Evolutionary conservation across 2,113 vertebrate species (phyloP).

Genomic region (Mungos mungo): DNA sequence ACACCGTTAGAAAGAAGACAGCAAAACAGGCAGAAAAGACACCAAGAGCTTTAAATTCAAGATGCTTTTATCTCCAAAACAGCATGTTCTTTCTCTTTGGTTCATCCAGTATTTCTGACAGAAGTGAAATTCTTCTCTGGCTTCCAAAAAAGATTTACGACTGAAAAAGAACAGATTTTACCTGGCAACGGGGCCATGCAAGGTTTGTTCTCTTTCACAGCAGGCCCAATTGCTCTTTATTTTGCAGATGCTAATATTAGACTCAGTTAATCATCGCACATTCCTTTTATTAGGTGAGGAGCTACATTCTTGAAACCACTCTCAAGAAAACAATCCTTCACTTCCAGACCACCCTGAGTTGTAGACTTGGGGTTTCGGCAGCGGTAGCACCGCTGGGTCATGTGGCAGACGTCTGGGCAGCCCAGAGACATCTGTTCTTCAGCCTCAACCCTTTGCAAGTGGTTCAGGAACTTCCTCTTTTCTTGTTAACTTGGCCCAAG

Average conservation of each 20-base stretch:
- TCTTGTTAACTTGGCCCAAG: constrained; percentile 53
- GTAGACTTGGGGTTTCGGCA: constrained; percentile 72
- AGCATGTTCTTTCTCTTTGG: constrained; percentile 65
- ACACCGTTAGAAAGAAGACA: constrained; percentile 14
- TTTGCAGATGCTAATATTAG: constrained; percentile 78
- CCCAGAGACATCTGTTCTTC: constrained; percentile 67
- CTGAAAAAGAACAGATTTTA: constrained; percentile 69
- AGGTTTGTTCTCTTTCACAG: constrained; percentile 53
- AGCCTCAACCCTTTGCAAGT: constrained; percentile 76
- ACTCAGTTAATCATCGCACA: constrained; percentile 65
- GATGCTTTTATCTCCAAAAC: constrained; percentile 59
- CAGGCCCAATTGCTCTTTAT: constrained; percentile 57
- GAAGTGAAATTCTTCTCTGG: constrained; percentile 69
- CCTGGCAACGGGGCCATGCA: constrained; percentile 41
- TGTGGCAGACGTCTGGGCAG: constrained; percentile 67
- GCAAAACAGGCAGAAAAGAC: constrained; percentile 14
- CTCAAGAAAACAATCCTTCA: constrained; percentile 73
- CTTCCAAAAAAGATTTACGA: constrained; percentile 70
- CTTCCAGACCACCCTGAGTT: constrained; percentile 79
- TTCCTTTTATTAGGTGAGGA: constrained; percentile 82
- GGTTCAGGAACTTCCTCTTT: constrained; percentile 73
- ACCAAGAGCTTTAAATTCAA: constrained; percentile 23
- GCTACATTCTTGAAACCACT: constrained; percentile 79
- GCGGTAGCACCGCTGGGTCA: constrained; percentile 1
- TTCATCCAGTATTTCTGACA: constrained; percentile 61